Percentiles rank a stretch among this genome's conserved stretches.
These are phyloP conservation scores for Argyrosomus regius DNA, from an alignment of 2,797 vertebrate species.

Conservation along the genomic window DNA sequence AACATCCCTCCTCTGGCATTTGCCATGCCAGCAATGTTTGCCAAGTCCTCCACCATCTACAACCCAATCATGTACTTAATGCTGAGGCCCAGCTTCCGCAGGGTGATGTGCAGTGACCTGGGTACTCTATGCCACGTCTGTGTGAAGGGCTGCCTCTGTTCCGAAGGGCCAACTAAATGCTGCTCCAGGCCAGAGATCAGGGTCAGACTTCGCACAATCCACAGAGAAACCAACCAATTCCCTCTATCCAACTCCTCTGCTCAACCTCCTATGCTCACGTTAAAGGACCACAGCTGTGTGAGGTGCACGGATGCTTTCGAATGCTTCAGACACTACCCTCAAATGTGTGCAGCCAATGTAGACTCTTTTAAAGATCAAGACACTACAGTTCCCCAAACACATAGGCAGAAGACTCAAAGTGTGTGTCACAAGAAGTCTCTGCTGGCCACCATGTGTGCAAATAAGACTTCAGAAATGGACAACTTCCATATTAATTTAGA, in stretches of 20 bases:
- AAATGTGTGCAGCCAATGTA: conserved; percentile 40
- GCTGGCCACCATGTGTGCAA: conserved; percentile 47
- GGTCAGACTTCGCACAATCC: conserved; percentile 49
- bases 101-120: conserved; percentile 72
- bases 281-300: conserved; percentile 47
- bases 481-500: conserved; percentile 73
- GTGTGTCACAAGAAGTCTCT: conserved; percentile 48
- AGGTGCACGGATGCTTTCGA: conserved; percentile 66
- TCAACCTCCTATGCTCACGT: conserved; percentile 35
- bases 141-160: conserved; percentile 62
- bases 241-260: conserved; percentile 56
- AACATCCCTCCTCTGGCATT: conserved; percentile 86
- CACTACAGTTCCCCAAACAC: conserved; percentile 26
- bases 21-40: conserved; percentile 86
- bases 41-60: conserved; percentile 88
- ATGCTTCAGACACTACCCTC: conserved; percentile 73
- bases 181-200: conserved; percentile 60
- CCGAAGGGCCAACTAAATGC: conserved; percentile 37
- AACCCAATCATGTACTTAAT: conserved; percentile 85
- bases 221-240: conserved; percentile 51
- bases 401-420: conserved; percentile 14
- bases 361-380: conserved; percentile 33
- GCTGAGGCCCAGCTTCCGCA: conserved; percentile 83
- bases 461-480: conserved; percentile 72
- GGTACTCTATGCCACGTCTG: conserved; percentile 65